phyloP scores from a whole-genome alignment of 1,140 invertebrate species.

The Drosophila sturtevanti region DNA sequence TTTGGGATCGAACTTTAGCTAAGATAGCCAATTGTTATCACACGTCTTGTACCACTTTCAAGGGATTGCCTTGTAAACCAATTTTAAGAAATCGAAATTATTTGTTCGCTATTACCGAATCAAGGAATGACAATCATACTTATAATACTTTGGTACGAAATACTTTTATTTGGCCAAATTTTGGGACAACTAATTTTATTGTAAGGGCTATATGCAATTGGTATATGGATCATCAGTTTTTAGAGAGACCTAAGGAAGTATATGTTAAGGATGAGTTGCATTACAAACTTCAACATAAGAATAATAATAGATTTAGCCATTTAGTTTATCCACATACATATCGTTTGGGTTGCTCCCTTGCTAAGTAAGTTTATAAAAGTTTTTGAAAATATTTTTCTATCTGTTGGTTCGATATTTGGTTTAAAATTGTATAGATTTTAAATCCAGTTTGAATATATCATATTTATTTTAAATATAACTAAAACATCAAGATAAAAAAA shows the following conservation, averaged over 20 bases:
- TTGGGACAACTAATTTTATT: not conserved
- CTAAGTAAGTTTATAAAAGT: slow-evolving; percentile 17
- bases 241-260: not conserved
- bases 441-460: no score
- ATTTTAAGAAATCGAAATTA: not conserved
- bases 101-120: no score
- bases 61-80: not conserved
- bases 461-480: no score
- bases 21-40: slow-evolving; percentile 23
- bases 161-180: not conserved
- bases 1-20: slow-evolving; percentile 25
- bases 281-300: not conserved
- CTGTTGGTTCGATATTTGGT: no score
- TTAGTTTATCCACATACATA: slow-evolving; percentile 10
- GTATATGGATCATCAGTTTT: slow-evolving; percentile 10
- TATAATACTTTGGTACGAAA: not conserved
- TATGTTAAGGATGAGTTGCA: accelerated
- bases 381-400: no score
- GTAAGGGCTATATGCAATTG: slow-evolving; percentile 8
- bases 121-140: not conserved
- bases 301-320: slow-evolving; percentile 18
- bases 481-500: no score
- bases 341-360: slow-evolving; percentile 35
- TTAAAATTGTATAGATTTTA: no score
- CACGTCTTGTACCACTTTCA: not conserved